phyloP scores from a whole-genome alignment of 2,888 invertebrate species.

The Biston betularia region DNA sequence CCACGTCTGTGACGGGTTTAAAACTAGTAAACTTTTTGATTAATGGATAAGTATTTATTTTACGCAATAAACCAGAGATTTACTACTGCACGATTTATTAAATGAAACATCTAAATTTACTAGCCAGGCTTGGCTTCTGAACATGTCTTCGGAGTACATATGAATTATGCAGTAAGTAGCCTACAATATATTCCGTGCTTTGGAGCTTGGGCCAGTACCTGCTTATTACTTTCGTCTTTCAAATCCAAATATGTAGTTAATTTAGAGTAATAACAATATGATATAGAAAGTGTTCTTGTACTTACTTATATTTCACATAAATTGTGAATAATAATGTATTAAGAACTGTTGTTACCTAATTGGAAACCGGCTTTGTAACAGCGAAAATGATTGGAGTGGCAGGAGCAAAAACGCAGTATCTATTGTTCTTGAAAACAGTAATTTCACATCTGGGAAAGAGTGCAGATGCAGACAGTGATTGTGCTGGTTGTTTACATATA shows the following conservation, averaged over 20 bases:
- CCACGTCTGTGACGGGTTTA: no score
- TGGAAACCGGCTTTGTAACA: slow-evolving; percentile 33
- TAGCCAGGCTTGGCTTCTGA: slow-evolving; percentile 51
- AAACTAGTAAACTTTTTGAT: not conserved
- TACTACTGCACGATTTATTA: slow-evolving; percentile 13
- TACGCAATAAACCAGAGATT: slow-evolving; percentile 7
- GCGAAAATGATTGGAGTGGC: slow-evolving; percentile 39
- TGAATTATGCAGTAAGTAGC: slow-evolving; percentile 57
- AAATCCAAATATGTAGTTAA: slow-evolving; percentile 2
- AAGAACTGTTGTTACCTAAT: slow-evolving; percentile 21
- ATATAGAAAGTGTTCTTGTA: not conserved
- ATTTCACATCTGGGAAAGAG: slow-evolving; percentile 49
- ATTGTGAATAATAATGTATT: no score
- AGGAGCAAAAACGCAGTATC: slow-evolving; percentile 44
- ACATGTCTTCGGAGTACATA: slow-evolving; percentile 39
- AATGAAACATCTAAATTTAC: slow-evolving; percentile 49
- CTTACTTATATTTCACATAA: not conserved
- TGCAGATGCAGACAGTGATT: slow-evolving; percentile 36
- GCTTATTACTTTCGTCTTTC: slow-evolving; percentile 27
- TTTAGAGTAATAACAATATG: not conserved
- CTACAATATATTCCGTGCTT: slow-evolving; percentile 52
- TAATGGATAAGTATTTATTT: not conserved
- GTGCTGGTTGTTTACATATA: slow-evolving; percentile 34
- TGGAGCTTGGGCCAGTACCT: slow-evolving; percentile 44
- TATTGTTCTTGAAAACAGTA: slow-evolving; percentile 49